Percentiles rank a stretch among this genome's conserved stretches.
phyloP scores from a whole-genome alignment of 2,888 invertebrate species.

The Andrena hattorfiana region DNA sequence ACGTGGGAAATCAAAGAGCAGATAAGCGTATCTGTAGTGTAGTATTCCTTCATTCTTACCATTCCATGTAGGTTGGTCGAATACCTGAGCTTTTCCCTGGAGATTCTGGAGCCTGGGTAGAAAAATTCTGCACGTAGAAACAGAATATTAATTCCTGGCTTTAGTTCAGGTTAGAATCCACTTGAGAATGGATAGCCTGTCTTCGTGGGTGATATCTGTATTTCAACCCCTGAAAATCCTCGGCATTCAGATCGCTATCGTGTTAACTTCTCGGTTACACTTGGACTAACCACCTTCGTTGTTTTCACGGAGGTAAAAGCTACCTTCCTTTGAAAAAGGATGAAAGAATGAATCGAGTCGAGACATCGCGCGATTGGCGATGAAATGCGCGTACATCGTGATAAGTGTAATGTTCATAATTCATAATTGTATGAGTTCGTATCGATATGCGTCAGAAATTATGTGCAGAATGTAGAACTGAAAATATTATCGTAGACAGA shows the following conservation, averaged over 20 bases:
- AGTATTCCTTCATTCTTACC: constrained; percentile 45
- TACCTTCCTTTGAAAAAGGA: constrained; percentile 20
- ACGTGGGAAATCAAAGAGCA: constrained; percentile 40
- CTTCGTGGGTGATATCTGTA: constrained; percentile 81
- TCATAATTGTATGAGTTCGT: not conserved
- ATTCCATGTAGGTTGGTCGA: constrained; percentile 33
- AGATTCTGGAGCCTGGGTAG: constrained; percentile 55
- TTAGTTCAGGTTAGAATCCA: constrained; percentile 54
- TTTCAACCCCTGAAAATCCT: constrained; percentile 73
- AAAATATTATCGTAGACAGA: too few relatives aligned
- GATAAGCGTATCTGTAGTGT: constrained; percentile 30
- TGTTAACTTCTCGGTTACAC: constrained; percentile 78
- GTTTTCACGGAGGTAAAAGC: constrained; percentile 44
- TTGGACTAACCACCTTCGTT: constrained; percentile 64
- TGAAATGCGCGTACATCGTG: constrained; percentile 45
- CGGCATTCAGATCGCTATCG: constrained; percentile 77
- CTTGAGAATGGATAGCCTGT: constrained; percentile 69
- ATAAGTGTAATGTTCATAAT: constrained; percentile 3
- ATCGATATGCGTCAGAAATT: too few relatives aligned
- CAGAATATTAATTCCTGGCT: constrained; percentile 77
- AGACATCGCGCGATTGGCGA: constrained; percentile 33
- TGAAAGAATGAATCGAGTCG: constrained; percentile 45
- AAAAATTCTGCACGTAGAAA: constrained; percentile 74
- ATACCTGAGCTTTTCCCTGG: constrained; percentile 53
- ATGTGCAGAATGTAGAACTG: too few relatives aligned